Base-by-base conservation (phyloP, 2,888 invertebrate genomes). In the Cyclophora albipunctata region DNA sequence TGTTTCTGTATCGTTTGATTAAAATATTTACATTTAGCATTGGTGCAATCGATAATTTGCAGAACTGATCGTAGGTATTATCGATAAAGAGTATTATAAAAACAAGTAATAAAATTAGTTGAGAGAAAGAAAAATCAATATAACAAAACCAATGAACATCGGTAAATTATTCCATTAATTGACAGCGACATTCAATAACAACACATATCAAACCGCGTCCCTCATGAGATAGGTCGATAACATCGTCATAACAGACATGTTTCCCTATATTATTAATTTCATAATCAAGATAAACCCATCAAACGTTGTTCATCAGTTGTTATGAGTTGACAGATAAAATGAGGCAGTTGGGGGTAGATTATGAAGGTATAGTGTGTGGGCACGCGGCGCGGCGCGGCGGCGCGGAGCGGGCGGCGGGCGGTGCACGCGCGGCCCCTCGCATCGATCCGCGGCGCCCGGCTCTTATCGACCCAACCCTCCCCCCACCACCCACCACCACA, bases 371-470 rank as follows among this genome's bases (percentile, higher is more conserved):
- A 73, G 71, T 71, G 74, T 74, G 68, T 63, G 64, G 80, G 78
- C 75, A 74, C 71, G 75, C 73, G 69, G 67, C 72, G 66, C 64
- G 64, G 66, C 62, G 60, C 60, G 54, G 57, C 61, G 59, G 62
- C 63, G 61, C 67, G 66, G 63, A 65, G 60, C 57, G 61, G 67
- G 52, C 49, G 51, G 52, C 60, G 60, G 60, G 59, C 61, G 57
- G 54, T 61, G 61, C 59, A 59, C 49, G 54, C 53, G 52, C 53
- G 65, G 67, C 73, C 73, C 69, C 81, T 78, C 75, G 37, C 80
- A 88, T 89, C 77, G 84, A 84, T 78, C 83, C 75, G 69, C 75
- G 73, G 60, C 75, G 73, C 75, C 82, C 76, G 73, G 75, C 73
- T 69, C 66, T 61, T 84, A 84, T 84, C 86, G 85, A 84, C 81